Base-by-base conservation (phyloP, 2,888 invertebrate species). In the Sesamia inferens region DNA sequence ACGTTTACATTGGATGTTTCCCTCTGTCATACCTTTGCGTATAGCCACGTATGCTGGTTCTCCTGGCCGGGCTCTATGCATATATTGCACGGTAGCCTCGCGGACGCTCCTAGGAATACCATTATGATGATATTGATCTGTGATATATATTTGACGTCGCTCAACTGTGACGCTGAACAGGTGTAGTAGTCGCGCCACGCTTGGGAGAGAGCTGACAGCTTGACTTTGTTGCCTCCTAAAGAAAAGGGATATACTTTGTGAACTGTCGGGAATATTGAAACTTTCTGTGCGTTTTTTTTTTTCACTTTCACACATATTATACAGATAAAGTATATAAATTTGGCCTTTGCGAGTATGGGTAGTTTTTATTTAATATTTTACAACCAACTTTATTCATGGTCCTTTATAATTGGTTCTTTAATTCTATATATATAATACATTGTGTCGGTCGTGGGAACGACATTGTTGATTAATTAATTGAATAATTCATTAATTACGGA, bases 131-230 rank as follows among this genome's bases (percentile, higher is more conserved):
- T 87, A 78, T 92, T 70, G 93, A 96, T 67, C 31, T 54, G 84
- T 84, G 92, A 39, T 86, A 89, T 59, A 87, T 86, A 51, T 11
- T 94, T 94, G 65, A 96, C 79, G 63, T 84, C 88, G 61, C 61
- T 63, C 16, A 79, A n/a, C 10, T 92, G 92, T 19, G 88, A 86
- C 24, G 90, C 86, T 47, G 96, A 89, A 85, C 97, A 97, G 6
- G 92, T 79, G 87, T 97, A 97, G 89, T 97, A 97, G 16, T 94
- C 90, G 1, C 94, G 85, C 97, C 97, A 97, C 68, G 81, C 78
- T 5, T 73, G 39, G 0, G 88, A 81, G 22, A 89, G 80, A 0
- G 64, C 68, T 2, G 71, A 62, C 6, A 91, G 71, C 66, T 89
- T 91, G 14, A 54, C 64, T 69, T 81, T 86, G 65, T 92, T 87